phyloP scores from a whole-genome alignment of 2,113 vertebrate species.

The Macquaria australasica region DNA sequence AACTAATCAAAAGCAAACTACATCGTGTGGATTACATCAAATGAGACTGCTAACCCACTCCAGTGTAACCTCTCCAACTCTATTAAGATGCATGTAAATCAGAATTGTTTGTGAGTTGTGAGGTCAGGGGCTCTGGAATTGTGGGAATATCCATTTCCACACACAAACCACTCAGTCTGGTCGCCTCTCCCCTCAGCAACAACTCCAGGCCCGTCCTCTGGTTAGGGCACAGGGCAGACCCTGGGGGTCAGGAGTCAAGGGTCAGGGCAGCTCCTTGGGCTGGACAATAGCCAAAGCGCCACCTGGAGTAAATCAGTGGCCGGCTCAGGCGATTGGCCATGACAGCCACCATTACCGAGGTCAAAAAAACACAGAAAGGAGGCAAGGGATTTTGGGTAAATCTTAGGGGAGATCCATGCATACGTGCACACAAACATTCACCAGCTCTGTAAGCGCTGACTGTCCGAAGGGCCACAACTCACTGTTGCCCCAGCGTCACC shows the following conservation, averaged over 20 bases:
- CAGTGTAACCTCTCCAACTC: conserved; percentile 12
- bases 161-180: conserved; percentile 66
- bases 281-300: conserved; percentile 83
- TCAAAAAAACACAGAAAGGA: conserved; percentile 77
- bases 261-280: conserved; percentile 77
- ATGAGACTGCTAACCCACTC: conserved; percentile 10
- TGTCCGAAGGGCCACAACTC: conserved; percentile 72
- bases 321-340: conserved; percentile 71
- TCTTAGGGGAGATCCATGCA: conserved; percentile 14
- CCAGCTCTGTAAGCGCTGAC: too few species aligned
- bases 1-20: conserved; percentile 17
- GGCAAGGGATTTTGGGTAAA: conserved; percentile 75
- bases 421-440: conserved; percentile 21
- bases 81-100: conserved; percentile 39
- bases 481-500: conserved; percentile 51
- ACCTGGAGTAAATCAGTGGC: conserved; percentile 85
- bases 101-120: conserved; percentile 33
- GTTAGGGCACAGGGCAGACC: conserved; percentile 67
- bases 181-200: conserved; percentile 69
- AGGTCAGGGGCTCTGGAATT: conserved; percentile 38
- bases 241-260: conserved; percentile 71
- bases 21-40: conserved; percentile 4
- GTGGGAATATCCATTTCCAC: conserved; percentile 69
- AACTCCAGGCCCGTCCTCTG: conserved; percentile 71
- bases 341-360: conserved; percentile 80